Evolutionary conservation across 2,113 vertebrate species (phyloP).

Genomic region (Notothenia coriiceps): DNA sequence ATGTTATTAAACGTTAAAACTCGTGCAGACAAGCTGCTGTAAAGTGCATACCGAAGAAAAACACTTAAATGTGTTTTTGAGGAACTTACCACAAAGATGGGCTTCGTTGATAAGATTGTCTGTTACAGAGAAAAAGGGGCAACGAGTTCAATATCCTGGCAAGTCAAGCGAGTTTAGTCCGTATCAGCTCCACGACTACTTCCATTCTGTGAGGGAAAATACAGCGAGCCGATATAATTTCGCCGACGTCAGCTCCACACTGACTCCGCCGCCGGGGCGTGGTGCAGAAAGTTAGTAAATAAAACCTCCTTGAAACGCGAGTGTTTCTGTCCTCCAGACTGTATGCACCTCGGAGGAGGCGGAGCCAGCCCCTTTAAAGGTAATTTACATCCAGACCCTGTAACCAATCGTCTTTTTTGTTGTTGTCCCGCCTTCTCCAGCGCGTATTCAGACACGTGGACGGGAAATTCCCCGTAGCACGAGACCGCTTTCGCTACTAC

Average conservation of each 20-base stretch:
- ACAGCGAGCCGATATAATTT: constrained; percentile 65
- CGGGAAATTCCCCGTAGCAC: constrained; percentile 86
- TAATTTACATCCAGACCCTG: background rate
- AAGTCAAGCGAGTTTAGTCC: constrained; percentile 67
- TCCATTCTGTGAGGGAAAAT: constrained; percentile 75
- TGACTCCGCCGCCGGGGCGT: constrained; percentile 71
- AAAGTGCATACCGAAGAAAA: background rate
- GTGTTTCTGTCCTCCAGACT: constrained; percentile 7
- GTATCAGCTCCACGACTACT: constrained; percentile 66
- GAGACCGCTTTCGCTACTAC: constrained; percentile 60
- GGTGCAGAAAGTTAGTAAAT: constrained; percentile 61
- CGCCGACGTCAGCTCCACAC: constrained; percentile 67
- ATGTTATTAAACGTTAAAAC: background rate
- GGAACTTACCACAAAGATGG: constrained; percentile 62
- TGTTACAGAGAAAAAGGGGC: background rate
- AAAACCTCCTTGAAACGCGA: constrained; percentile 56
- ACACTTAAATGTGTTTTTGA: background rate
- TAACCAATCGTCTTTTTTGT: constrained; percentile 82
- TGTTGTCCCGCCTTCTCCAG: constrained; percentile 73
- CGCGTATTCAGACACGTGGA: constrained; percentile 83
- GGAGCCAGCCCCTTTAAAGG: constrained; percentile 53
- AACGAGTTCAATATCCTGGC: constrained; percentile 59
- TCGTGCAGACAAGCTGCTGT: background rate
- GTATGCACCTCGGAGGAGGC: accelerated
- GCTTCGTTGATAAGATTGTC: constrained; percentile 27